Conservation (phyloP, 2,888 invertebrate species). For the Thymelicus sylvestris region DNA sequence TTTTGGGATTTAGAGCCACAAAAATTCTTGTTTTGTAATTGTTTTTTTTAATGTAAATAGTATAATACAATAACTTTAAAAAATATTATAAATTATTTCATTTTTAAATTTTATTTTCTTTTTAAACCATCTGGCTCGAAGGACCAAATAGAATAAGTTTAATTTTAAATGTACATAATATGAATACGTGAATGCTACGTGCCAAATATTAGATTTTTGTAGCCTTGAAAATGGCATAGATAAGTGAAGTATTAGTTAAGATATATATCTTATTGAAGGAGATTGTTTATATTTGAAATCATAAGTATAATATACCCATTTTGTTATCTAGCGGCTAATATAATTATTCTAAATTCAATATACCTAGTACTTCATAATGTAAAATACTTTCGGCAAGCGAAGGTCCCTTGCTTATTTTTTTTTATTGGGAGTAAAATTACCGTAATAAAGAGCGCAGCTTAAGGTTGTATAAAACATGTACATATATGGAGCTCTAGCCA, state of each 20-base stretch:
- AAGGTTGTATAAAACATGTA: too few species aligned
- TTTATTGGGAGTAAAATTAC: too few species aligned
- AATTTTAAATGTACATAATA: conserved; percentile 21
- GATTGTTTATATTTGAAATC: too few species aligned
- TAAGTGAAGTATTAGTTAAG: conserved; percentile 18
- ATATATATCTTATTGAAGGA: conserved; percentile 4
- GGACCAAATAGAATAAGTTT: conserved; percentile 18
- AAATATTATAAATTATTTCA: neutral
- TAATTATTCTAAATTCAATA: too few species aligned
- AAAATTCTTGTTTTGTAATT: neutral
- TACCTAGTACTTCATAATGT: too few species aligned
- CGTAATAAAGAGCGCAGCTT: too few species aligned
- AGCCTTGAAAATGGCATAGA: conserved; percentile 31
- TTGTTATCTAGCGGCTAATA: too few species aligned
- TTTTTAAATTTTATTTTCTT: neutral
- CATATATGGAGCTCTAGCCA: too few species aligned
- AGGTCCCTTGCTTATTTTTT: too few species aligned
- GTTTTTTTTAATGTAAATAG: conserved; percentile 1
- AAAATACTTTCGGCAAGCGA: too few species aligned
- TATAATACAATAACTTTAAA: neutral
- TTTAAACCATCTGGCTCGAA: conserved; percentile 7
- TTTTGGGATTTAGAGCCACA: neutral
- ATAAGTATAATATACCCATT: too few species aligned
- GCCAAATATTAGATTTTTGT: conserved; percentile 27
- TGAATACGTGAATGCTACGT: conserved; percentile 29